Conservation (phyloP, 2,113 vertebrate species). For the Cebidichthys violaceus region DNA sequence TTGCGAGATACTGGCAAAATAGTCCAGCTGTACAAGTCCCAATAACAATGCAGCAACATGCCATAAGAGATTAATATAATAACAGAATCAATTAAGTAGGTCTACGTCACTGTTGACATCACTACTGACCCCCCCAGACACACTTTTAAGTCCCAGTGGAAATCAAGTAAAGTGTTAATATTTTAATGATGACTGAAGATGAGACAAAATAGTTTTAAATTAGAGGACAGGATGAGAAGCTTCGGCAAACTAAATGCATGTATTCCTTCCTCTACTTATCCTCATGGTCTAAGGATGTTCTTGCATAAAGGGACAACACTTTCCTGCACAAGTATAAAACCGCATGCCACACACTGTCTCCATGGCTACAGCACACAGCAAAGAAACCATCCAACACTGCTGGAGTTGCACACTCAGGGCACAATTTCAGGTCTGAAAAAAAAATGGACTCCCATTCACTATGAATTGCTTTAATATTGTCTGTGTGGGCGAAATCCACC, state of each 20-base stretch:
- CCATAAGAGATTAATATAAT: conserved; percentile 1
- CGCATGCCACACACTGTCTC: conserved; percentile 81
- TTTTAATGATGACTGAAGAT: neutral
- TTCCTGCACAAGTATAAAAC: conserved; percentile 62
- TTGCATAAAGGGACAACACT: conserved; percentile 52
- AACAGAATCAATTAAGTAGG: conserved; percentile 1
- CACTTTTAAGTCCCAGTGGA: neutral
- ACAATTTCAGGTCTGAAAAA: conserved; percentile 45
- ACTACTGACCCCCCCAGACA: neutral
- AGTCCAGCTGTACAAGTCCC: neutral
- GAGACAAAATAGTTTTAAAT: neutral
- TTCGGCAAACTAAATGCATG: neutral
- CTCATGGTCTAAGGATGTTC: conserved; percentile 41
- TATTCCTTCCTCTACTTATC: conserved; percentile 37
- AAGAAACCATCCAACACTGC: conserved; percentile 65
- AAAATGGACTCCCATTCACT: conserved; percentile 29
- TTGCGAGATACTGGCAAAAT: neutral
- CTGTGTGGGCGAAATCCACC: conserved; percentile 13
- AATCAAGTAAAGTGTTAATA: neutral
- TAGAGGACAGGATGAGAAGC: neutral
- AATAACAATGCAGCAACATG: neutral
- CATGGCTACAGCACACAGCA: conserved; percentile 80
- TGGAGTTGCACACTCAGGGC: conserved; percentile 55
- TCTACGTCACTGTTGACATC: neutral
- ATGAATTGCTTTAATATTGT: conserved; percentile 9